Evolutionary conservation across 2,888 invertebrate species (phyloP), one percentile per base, ranked within the genome.

Genomic region (Drosophila anomelani): DNA sequence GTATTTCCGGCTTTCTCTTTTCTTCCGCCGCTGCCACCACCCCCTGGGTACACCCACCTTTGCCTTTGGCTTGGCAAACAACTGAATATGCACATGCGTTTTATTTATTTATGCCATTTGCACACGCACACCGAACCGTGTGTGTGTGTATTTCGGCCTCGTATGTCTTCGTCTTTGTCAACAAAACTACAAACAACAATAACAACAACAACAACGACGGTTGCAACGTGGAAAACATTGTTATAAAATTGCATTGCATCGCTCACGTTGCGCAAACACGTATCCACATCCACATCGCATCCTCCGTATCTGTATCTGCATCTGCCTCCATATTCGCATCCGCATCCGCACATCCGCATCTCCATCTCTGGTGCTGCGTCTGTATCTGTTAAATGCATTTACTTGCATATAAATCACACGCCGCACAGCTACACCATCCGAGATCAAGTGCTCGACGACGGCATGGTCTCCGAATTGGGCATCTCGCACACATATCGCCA

Each of bases 401-500:
- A 86, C 89, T 85, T 88, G 78, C 85, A 85, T 85, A 88, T 87
- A 90, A 88, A 88, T 84, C 77, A 47, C 67, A 58, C 70, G n/a
- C 59, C 29, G 29, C 63, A 34, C 71, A 79, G 95, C 89, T 96
- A 96, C 90, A 95, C 95, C 49, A 95, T 96, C 78, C 93, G 96
- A 69, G 96, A 96, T 91, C 96, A 96, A 93, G 94, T 95, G 26
- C 93, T 96, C 69, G 96, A 95, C 79, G 96, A 96, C 89, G 96
- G 97, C 34, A 95, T 96, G 93, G 96, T 97, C 59, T 98, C 98
- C 3, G 96, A 97, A 90, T 93, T 98, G 78, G 96, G 96, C 77
- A 96, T 98, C 78, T 94, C 96, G 71, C 96, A 97, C 83, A 97
- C 97, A 15, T 96, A 96, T 84, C 94, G 98, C 69, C 96, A 96